phyloP scores from a whole-genome alignment of 2,888 invertebrate genomes.

The Lamellibrachia columna region DNA sequence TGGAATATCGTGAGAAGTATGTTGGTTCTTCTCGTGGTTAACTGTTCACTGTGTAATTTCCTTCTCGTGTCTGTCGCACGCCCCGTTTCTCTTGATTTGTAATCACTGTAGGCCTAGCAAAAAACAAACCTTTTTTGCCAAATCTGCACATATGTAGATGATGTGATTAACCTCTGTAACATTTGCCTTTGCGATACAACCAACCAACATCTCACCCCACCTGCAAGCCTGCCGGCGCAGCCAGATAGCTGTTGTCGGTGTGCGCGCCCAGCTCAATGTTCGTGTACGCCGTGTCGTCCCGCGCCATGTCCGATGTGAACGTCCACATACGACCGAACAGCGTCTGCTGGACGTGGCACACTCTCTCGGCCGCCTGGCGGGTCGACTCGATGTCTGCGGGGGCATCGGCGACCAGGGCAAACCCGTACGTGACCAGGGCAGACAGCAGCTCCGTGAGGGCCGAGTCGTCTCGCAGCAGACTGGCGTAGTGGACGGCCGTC shows the following conservation, averaged over 20 bases:
- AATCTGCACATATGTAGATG: too few relatives aligned
- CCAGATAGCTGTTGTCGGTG: conserved; percentile 82
- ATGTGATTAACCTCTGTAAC: too few relatives aligned
- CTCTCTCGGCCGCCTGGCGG: conserved; percentile 69
- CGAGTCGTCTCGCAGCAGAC: conserved; percentile 29
- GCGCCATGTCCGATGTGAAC: conserved; percentile 71
- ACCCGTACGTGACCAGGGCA: conserved; percentile 48
- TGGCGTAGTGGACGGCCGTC: background rate
- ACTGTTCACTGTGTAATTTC: too few relatives aligned
- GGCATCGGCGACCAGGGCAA: conserved; percentile 41
- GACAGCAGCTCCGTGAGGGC: conserved; percentile 43
- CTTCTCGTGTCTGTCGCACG: too few relatives aligned
- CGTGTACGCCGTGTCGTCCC: conserved; percentile 80
- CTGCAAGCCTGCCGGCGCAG: conserved; percentile 77
- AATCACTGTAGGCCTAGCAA: too few relatives aligned
- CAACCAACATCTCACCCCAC: conserved; percentile 71
- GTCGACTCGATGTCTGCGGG: conserved; percentile 66
- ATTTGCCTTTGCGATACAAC: too few relatives aligned
- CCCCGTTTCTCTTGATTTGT: too few relatives aligned
- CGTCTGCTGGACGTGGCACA: conserved; percentile 71
- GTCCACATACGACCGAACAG: conserved; percentile 81
- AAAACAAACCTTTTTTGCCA: too few relatives aligned
- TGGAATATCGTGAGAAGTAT: too few relatives aligned
- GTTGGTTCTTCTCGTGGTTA: too few relatives aligned
- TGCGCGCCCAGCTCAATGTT: conserved; percentile 76